Evolutionary conservation across 2,797 vertebrate species (phyloP), one percentile per base, ranked within the genome.

Genomic region (Gymnothorax reevesii): DNA sequence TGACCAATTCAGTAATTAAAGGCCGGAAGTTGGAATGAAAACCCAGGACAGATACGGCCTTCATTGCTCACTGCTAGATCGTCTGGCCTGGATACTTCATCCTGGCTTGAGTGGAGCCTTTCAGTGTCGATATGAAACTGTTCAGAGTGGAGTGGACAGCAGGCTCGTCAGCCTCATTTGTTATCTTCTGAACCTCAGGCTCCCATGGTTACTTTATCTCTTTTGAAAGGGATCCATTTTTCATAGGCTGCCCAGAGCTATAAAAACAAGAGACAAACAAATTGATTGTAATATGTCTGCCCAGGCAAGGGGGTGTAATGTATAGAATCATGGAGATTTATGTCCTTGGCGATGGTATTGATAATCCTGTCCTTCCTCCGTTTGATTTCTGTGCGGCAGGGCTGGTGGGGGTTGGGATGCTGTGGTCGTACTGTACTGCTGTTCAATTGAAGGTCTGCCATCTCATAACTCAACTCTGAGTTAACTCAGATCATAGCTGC

Each of bases 251-350:
- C 90, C 86, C 84, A 89, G 89, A 87, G 93, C 90, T 89, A 92
- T 94, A 94, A 94, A 95, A 93, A 92, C 92, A 88, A 93, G 90
- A 95, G 92, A 94, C 93, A 93, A 93, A 94, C 90, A 91, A 94
- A 95, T 95, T 95, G 94, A 95, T 90, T 95, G 94, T 94, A 92
- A 94, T 57, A 88, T 55, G 85, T 64, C 84, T 82, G 84, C 90
- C 84, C 90, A 52, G 90, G 92, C 93, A 86, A 79, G 91, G 91
- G 92, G 93, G 89, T 89, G 85, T 88, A 86, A 88, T 91, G 87
- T 92, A 92, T 85, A 88, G 89, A 92, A 90, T 91, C 90, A 91
- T 91, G 80, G 88, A 94, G 90, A 94, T 92, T 90, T 86, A 93
- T 94, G 88, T 91, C 89, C 88, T 86, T 73, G 87, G 86, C 89